Evolutionary conservation across 1,140 invertebrate species (phyloP), one percentile per base, ranked within the genome.

Genomic region (Eupristina koningsbergeri): DNA sequence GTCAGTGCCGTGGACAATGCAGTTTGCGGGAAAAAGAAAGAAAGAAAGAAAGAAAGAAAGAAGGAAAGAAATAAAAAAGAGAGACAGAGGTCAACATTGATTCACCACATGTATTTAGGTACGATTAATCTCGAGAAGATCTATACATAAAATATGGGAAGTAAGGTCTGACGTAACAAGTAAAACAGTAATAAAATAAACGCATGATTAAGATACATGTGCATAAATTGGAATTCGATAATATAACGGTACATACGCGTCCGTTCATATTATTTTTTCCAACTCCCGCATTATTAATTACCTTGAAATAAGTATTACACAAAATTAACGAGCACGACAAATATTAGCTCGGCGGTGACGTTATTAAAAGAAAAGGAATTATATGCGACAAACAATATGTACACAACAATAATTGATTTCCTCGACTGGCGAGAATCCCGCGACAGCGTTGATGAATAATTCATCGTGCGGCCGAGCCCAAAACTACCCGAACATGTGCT

Each of bases 371-470:
- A 64, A 82, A 82, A 64, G 3, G 71, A 79, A 78, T 83, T 78
- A 53, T n/a, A 76, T 31, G 29, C 64, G 75, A 8, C 75, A 79
- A 84, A 84, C 69, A 84, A 80, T 53, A 64, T 64, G 67, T 64
- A 61, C 41, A 75, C 39, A 80, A 84, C 63, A 80, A 80, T 80
- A 74, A 84, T 84, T 84, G 67, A 84, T 84, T 84, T 63, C 76
- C 76, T 74, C 67, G 81, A 64, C 11, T 64, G 47, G 74, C 19
- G n/a, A 73, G 80, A 74, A 41, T 58, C 50, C n/a, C 31, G 29
- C 80, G 19, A 53, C 63, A 63, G 61, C 64, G 67, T 19, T 53
- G 81, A 69, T 71, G 64, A 83, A 83, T 83, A 29, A 83, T 83
- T 61, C 64, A 79, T 69, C 6, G 75, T 34, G 34, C 61, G n/a